Base-by-base conservation (phyloP, 2,888 invertebrate species). In the Habroteleia sp. region DNA sequence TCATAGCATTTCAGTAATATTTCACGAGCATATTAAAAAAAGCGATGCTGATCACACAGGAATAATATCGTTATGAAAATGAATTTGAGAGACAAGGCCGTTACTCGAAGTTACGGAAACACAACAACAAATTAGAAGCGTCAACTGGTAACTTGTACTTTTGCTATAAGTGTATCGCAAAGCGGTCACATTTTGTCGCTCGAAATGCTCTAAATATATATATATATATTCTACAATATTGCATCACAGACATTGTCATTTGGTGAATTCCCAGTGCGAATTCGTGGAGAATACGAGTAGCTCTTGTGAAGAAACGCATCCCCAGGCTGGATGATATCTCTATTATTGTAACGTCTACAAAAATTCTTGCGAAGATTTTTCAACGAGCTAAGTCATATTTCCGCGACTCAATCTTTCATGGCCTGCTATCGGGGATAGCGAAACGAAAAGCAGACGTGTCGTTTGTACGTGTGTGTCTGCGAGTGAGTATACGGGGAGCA, bases 291-390 rank as follows among this genome's bases (percentile, higher is more conserved):
- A 78, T 76, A 78, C 50, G 74, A 66, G 75, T 66, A 62, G 77
- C 80, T 83, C 81, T 83, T 83, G 79, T 77, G 66, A 76, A 82
- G 81, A 72, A 82, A 76, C 83, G 27, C 25, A 27, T 29, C 54
- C 29, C 54, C 27, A 16, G 17, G 54, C 41, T 7, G 20, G 80
- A 80, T 82, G 81, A 82, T 85, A 85, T 84, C 77, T 81, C 79
- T 77, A 81, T 84, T 84, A 85, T 84, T 83, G 82, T 83, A 82
- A 82, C 80, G 81, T 83, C 84, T 82, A 81, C 80, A 82, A 81
- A 81, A 84, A 60, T 80, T 81, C 80, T 27, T 25, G 60, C 46
- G 27, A 42, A 25, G 25, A 54, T 48, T 52, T 52, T 35, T 50
- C 54, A 29, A 42, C 33, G n/a, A 8, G 46, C 54, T 48, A 46